Conservation (phyloP, 2,113 vertebrate species). For the Gobio gobio region DNA sequence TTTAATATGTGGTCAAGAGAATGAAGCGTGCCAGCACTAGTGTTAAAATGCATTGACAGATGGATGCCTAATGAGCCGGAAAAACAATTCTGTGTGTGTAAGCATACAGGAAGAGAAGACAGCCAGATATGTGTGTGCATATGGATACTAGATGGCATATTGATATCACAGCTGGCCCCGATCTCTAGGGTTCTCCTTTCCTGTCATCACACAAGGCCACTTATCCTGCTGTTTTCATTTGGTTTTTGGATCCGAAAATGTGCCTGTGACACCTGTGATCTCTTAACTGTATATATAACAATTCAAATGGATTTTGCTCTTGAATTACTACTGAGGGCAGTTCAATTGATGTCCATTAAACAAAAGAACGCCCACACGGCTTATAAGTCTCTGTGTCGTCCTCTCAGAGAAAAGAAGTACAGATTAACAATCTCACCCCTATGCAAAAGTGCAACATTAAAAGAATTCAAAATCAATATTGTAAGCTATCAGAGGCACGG, state of each 20-base stretch:
- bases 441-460: background rate
- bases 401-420: background rate
- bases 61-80: slow-evolving; percentile 2
- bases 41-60: slow-evolving; percentile 4
- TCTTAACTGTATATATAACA: background rate
- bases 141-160: slow-evolving; percentile 22
- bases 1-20: background rate
- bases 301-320: background rate
- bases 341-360: background rate
- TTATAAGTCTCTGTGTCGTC: background rate
- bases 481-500: background rate
- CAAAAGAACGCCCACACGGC: too few relatives aligned
- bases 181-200: slow-evolving; percentile 13
- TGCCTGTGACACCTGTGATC: background rate
- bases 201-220: slow-evolving; percentile 20
- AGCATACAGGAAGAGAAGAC: slow-evolving; percentile 11
- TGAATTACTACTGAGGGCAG: background rate
- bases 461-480: background rate
- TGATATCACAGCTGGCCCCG: background rate
- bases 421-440: background rate
- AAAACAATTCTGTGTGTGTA: background rate
- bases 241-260: background rate
- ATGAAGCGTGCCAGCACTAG: background rate
- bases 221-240: background rate
- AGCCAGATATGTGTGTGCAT: background rate